Conservation (phyloP, 1,140 invertebrate species). For the Heliconius eleuchia region DNA sequence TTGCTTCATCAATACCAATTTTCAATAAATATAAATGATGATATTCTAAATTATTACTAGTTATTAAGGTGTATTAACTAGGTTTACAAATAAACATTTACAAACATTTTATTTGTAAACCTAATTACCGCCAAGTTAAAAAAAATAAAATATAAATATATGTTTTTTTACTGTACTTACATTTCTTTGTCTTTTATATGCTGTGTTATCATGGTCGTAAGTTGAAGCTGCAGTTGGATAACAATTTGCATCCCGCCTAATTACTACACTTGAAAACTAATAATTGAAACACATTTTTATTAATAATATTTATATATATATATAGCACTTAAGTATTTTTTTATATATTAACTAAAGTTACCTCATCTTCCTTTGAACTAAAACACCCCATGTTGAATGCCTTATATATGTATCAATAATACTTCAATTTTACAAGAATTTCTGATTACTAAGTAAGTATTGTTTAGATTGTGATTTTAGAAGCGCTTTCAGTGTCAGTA, state of each 20-base stretch:
- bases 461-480: neutral
- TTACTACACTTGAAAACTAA: neutral
- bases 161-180: neutral
- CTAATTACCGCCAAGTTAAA: too few species aligned
- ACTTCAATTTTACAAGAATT: too few species aligned
- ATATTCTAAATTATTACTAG: too few species aligned
- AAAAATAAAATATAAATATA: neutral
- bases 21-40: too few species aligned
- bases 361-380: slow-evolving; percentile 20
- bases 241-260: neutral
- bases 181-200: neutral
- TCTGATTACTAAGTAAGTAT: too few species aligned
- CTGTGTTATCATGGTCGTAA: neutral
- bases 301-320: too few species aligned
- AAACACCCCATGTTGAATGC: slow-evolving; percentile 32
- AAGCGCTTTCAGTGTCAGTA: neutral
- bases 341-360: neutral
- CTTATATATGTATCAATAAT: neutral
- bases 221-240: neutral
- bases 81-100: too few species aligned
- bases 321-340: neutral
- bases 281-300: too few species aligned
- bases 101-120: too few species aligned
- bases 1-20: neutral
- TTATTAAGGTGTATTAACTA: too few species aligned